Conservation (phyloP, 2,888 invertebrate genomes). For the Sarcophaga subvicina region DNA sequence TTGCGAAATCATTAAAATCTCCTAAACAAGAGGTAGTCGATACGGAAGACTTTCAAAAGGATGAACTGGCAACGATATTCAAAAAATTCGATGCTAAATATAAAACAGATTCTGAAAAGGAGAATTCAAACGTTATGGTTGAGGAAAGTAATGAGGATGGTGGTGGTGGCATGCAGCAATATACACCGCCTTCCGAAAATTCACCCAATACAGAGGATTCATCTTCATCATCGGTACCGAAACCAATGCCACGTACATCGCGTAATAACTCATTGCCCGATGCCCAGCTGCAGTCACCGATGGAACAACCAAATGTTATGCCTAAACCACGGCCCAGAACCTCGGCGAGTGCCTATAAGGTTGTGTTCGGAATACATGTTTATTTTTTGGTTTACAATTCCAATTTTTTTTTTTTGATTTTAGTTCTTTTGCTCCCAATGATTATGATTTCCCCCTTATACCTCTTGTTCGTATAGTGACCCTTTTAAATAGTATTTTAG, state of each 20-base stretch:
- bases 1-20: slow-evolving; percentile 62
- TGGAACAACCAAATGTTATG: slow-evolving; percentile 73
- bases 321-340: slow-evolving; percentile 87
- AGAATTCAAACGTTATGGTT: slow-evolving; percentile 52
- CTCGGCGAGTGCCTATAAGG: slow-evolving; percentile 90
- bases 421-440: background rate
- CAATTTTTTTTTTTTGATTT: slow-evolving; percentile 22
- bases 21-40: slow-evolving; percentile 64
- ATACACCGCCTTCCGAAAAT: slow-evolving; percentile 78
- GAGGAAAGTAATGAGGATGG: slow-evolving; percentile 70
- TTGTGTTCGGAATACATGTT: slow-evolving; percentile 77
- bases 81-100: slow-evolving; percentile 84
- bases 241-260: slow-evolving; percentile 90
- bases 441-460: background rate
- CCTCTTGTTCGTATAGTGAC: background rate
- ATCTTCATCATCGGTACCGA: slow-evolving; percentile 85
- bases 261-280: slow-evolving; percentile 89
- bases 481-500: background rate
- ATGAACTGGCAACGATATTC: slow-evolving; percentile 83
- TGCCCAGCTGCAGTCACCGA: slow-evolving; percentile 80
- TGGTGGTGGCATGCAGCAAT: slow-evolving; percentile 78
- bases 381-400: background rate
- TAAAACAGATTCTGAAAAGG: slow-evolving; percentile 79
- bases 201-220: slow-evolving; percentile 80
- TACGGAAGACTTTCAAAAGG: slow-evolving; percentile 58